Conservation (phyloP, 2,113 vertebrate species). For the Monopterus albus region DNA sequence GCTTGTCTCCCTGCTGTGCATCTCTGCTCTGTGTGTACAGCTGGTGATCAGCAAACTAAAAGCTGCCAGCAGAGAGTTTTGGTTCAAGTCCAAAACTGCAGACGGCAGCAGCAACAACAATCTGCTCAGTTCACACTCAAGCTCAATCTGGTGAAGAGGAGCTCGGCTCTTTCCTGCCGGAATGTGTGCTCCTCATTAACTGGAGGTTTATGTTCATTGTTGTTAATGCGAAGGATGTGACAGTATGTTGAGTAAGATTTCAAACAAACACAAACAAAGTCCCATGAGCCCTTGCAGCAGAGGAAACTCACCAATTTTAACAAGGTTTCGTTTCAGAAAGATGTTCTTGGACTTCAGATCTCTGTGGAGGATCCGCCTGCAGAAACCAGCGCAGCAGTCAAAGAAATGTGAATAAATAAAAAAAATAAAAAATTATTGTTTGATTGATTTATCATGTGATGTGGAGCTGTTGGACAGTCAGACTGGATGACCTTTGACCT, state of each 20-base stretch:
- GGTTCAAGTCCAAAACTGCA: not conserved
- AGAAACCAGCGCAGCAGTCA: constrained; percentile 34
- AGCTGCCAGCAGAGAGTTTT: not conserved
- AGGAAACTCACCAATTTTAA: constrained; percentile 88
- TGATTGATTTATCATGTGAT: not conserved
- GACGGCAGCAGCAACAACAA: constrained; percentile 1
- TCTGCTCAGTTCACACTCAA: constrained; percentile 17
- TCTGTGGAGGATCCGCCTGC: constrained; percentile 88
- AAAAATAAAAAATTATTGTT: not conserved
- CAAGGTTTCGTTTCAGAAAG: constrained; percentile 88
- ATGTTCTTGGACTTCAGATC: constrained; percentile 92
- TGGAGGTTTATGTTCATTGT: too few species aligned
- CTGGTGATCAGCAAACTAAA: not conserved
- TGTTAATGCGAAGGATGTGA: not conserved
- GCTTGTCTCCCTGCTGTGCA: not conserved
- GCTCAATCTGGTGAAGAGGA: not conserved
- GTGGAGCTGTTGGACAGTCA: too few species aligned
- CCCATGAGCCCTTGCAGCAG: constrained; percentile 11
- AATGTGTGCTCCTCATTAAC: too few species aligned
- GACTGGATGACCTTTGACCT: constrained; percentile 3
- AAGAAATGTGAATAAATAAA: not conserved
- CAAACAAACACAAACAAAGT: constrained; percentile 14
- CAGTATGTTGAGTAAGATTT: not conserved
- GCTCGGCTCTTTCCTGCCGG: too few species aligned
- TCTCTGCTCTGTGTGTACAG: not conserved